Conservation (phyloP, 2,797 vertebrate genomes). For the Echeneis naucrates region DNA sequence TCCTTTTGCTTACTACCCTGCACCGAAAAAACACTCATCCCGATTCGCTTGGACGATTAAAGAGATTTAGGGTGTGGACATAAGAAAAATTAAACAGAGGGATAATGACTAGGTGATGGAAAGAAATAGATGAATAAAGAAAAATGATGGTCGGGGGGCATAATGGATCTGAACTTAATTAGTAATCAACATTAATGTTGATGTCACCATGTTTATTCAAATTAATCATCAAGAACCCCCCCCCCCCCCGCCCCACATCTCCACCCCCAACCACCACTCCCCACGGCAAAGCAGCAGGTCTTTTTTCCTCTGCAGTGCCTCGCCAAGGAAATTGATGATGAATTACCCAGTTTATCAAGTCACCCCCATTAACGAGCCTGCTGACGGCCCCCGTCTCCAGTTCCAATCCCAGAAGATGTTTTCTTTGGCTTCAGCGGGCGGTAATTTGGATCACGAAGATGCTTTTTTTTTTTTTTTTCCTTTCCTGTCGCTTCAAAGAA, state of each 20-base stretch:
- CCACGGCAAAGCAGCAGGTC: slow-evolving; percentile 58
- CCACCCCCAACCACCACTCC: too few species aligned
- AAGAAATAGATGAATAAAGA: slow-evolving; percentile 51
- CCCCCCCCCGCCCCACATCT: too few species aligned
- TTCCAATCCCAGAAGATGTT: slow-evolving; percentile 65
- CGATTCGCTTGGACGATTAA: slow-evolving; percentile 14
- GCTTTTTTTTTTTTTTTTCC: slow-evolving; percentile 9
- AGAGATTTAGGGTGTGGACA: slow-evolving; percentile 45
- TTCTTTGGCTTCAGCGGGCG: slow-evolving; percentile 55
- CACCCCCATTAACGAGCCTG: slow-evolving; percentile 74
- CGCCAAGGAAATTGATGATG: slow-evolving; percentile 82
- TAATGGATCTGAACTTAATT: slow-evolving; percentile 82
- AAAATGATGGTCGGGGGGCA: slow-evolving; percentile 42
- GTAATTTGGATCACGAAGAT: slow-evolving; percentile 57
- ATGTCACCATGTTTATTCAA: slow-evolving; percentile 83
- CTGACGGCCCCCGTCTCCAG: slow-evolving; percentile 68
- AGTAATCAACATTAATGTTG: slow-evolving; percentile 84
- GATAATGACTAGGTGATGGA: slow-evolving; percentile 47
- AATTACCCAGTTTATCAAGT: slow-evolving; percentile 83
- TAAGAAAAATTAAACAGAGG: slow-evolving; percentile 44
- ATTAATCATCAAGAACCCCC: slow-evolving; percentile 84
- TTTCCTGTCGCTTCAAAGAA: slow-evolving; percentile 38
- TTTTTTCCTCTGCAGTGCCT: slow-evolving; percentile 70
- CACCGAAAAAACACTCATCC: slow-evolving; percentile 27
- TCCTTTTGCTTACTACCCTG: slow-evolving; percentile 11